These are phyloP conservation scores for Lathronympha strigana DNA, from an alignment of 2,888 invertebrate genomes.

Conservation along the genomic window DNA sequence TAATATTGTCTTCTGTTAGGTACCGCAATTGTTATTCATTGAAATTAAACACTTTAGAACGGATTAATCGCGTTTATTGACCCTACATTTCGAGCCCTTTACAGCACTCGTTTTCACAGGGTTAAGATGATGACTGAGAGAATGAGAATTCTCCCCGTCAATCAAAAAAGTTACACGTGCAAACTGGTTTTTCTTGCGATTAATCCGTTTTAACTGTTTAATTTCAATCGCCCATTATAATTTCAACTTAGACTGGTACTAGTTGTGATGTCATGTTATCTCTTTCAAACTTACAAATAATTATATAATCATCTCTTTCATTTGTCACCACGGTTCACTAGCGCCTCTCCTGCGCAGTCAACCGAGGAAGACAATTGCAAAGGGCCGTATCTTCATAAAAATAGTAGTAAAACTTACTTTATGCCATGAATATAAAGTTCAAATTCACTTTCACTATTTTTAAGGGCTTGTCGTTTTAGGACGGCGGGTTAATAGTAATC, in stretches of 20 bases:
- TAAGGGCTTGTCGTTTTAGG: neutral
- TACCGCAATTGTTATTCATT: too few species aligned
- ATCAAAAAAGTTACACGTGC: too few species aligned
- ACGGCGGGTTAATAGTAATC: neutral
- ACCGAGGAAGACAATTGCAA: neutral
- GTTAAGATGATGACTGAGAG: too few species aligned
- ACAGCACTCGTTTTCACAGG: too few species aligned
- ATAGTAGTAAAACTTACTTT: neutral
- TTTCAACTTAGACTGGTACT: neutral
- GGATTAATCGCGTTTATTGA: too few species aligned
- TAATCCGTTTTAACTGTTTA: too few species aligned
- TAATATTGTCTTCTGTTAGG: too few species aligned
- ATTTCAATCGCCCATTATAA: neutral
- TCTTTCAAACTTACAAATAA: slow-evolving; percentile 3
- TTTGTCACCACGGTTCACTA: slow-evolving; percentile 25
- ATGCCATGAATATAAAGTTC: neutral
- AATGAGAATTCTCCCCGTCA: too few species aligned
- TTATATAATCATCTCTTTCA: slow-evolving; percentile 23
- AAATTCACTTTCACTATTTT: neutral
- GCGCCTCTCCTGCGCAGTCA: slow-evolving; percentile 31
- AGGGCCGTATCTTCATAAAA: neutral
- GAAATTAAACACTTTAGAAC: too few species aligned
- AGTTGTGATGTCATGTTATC: too few species aligned
- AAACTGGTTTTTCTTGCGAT: too few species aligned
- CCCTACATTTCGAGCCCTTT: too few species aligned